Evolutionary conservation across 2,888 invertebrate species (phyloP), one percentile per base, ranked within the genome.

Genomic region (Xanthia icteritia): DNA sequence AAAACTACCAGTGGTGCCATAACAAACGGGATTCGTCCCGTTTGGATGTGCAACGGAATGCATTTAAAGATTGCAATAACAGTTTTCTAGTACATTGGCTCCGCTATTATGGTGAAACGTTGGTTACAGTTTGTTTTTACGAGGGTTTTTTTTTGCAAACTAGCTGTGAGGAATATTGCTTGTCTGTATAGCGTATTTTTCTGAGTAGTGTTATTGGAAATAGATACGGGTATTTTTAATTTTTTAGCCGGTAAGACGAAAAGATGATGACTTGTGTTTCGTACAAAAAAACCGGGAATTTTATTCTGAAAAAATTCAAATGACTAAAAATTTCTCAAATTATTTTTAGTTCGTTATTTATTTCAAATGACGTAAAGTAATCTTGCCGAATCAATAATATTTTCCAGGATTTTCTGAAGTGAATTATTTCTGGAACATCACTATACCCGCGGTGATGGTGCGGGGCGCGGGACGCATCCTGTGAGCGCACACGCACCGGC

Each of bases 11-110:
- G 15, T 42, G 42, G 5, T 60, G 45, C 82, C 36, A 54, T 67
- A 58, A 76, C 61, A 36, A 42, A 76, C 20, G 27, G 51, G 58
- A 81, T 23, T 51, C 20, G 23, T 71, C 45, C 39, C 64, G 60
- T 72, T 64, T 48, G n/a, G 23, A 60, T 68, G 61, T 82, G 61
- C 70, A 74, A 68, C 54, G 42, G 63, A 72, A 72, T 54, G 54
- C 72, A 64, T 76, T 68, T 81, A 76, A 75, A 82, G 60, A 72
- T 81, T 68, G 58, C 64, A 64, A 65, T 77, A 82, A 82, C 77
- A 65, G 82, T 77, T 77, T 72, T 82, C 64, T 51, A 65, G 72
- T 72, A 82, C 77, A 81, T 77, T 82, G 60, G 68, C 23, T 72
- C 6, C 11, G 23, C 58, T 60, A 71, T 77, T 77, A 82, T 15